phyloP scores from a whole-genome alignment of 35 echinoderm and acorn worm genomes.

The Ptychodera flava region DNA sequence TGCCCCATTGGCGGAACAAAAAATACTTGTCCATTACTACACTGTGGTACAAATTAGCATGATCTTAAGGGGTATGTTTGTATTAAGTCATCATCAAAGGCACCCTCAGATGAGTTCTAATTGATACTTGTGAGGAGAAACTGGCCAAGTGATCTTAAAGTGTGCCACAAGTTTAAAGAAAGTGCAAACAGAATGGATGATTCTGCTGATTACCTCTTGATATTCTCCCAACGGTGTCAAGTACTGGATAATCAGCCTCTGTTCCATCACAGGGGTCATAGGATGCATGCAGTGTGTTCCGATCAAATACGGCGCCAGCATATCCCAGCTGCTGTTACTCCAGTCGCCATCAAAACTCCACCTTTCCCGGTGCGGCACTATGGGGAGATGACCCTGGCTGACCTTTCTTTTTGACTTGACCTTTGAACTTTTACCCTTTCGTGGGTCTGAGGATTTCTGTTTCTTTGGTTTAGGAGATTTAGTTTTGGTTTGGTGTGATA shows the following conservation, averaged over 20 bases:
- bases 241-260: slow-evolving; percentile 94
- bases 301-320: slow-evolving; percentile 74
- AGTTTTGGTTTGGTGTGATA: too few relatives aligned
- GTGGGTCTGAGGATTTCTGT: not conserved
- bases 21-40: too few relatives aligned
- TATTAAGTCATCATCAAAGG: too few relatives aligned
- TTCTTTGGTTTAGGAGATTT: slow-evolving; percentile 23
- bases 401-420: not conserved
- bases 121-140: too few relatives aligned
- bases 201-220: slow-evolving; percentile 94
- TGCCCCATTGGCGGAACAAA: too few relatives aligned
- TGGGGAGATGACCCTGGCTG: not conserved
- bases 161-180: too few relatives aligned
- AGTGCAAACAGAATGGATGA: too few relatives aligned
- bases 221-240: slow-evolving; percentile 94
- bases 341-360: slow-evolving; percentile 39
- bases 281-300: slow-evolving; percentile 84
- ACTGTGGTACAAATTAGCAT: too few relatives aligned
- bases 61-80: too few relatives aligned
- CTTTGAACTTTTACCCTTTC: slow-evolving; percentile 36
- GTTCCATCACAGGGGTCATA: slow-evolving; percentile 59
- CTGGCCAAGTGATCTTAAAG: too few relatives aligned
- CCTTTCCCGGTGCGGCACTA: not conserved
- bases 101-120: too few relatives aligned
- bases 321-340: slow-evolving; percentile 96